Percentiles rank a stretch among this genome's conserved stretches.
These are phyloP conservation scores for Bombus picipes DNA, from an alignment of 1,140 invertebrate species.

Conservation along the genomic window DNA sequence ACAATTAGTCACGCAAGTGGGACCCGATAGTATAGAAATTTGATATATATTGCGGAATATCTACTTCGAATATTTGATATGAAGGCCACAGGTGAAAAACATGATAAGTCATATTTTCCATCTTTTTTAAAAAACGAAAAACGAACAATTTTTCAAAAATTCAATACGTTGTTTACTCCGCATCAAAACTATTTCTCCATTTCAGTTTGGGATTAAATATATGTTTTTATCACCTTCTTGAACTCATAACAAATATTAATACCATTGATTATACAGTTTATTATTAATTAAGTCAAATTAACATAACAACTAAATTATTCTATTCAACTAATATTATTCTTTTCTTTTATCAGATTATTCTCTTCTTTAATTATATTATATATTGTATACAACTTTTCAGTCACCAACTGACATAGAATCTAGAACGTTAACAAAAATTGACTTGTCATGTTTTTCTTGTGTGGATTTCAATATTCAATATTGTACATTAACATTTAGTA, in stretches of 20 bases:
- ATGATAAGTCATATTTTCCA: background rate
- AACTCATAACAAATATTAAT: background rate
- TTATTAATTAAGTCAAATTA: background rate
- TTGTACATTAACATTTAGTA: background rate
- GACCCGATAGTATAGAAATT: background rate
- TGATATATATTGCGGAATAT: background rate
- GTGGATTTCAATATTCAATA: background rate
- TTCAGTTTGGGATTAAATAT: background rate
- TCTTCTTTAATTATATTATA: background rate
- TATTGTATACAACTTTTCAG: background rate
- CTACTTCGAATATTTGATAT: background rate
- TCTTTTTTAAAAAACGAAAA: too few relatives aligned
- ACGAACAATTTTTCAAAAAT: too few relatives aligned
- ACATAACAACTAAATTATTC: background rate
- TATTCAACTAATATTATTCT: background rate
- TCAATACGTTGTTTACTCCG: too few relatives aligned
- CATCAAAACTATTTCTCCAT: background rate
- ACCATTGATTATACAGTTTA: background rate
- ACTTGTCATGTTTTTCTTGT: background rate
- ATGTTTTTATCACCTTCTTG: background rate
- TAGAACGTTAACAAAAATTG: background rate
- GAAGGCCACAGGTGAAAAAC: background rate
- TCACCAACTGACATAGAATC: background rate
- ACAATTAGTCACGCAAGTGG: background rate
- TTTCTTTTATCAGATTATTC: background rate